Evolutionary conservation across 2,797 vertebrate genomes (phyloP).

Genomic region (Sebastiscus tertius): DNA sequence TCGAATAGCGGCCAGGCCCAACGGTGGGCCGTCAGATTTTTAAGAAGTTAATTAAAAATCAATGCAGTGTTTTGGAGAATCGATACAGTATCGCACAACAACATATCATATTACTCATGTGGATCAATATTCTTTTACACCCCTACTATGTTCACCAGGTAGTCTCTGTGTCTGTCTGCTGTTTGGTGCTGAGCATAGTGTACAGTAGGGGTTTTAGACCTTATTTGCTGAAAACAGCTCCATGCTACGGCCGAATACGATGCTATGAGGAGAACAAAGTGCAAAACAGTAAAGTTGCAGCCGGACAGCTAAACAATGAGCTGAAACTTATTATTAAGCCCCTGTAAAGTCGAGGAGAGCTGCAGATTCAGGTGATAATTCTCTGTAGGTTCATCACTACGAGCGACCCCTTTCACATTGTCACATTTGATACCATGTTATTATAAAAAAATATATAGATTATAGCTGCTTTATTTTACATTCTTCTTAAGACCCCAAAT

Average conservation of each 20-base stretch:
- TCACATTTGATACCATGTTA: background rate
- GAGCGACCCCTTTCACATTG: background rate
- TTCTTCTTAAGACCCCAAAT: background rate
- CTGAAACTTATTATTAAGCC: background rate
- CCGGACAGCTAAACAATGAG: background rate
- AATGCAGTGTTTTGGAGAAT: no score
- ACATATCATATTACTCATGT: no score
- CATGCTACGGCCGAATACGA: background rate
- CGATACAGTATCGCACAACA: no score
- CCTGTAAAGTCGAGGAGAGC: accelerated
- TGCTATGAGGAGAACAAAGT: background rate
- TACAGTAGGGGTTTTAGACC: background rate
- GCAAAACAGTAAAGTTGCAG: background rate
- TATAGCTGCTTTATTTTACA: background rate
- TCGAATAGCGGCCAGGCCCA: no score
- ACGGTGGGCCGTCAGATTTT: no score
- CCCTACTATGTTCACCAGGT: background rate
- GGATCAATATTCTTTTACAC: no score
- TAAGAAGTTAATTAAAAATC: no score
- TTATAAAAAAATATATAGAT: background rate
- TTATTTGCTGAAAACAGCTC: background rate
- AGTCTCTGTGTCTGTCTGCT: background rate
- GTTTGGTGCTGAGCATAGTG: background rate
- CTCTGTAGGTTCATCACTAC: background rate
- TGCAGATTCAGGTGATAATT: background rate